Evolutionary conservation across 2,113 vertebrate genomes (phyloP), one percentile per base, ranked within the genome.

Genomic region (Vimba vimba): DNA sequence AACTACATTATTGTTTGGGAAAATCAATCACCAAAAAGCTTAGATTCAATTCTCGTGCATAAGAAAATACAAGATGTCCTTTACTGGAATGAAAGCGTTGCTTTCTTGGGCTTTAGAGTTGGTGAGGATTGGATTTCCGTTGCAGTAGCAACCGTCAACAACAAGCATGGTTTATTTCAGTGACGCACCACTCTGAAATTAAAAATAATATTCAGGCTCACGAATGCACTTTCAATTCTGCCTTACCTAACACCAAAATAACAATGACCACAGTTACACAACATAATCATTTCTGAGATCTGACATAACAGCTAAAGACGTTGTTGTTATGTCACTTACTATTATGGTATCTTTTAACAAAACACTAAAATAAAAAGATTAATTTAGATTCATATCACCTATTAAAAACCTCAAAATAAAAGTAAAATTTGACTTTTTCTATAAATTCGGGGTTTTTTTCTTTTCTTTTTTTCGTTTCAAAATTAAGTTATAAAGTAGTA

Each of bases 121-220:
- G 73, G 47, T 57, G 64, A 6, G 71, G 90, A 90, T 89, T 88
- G 86, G 47, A 77, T 90, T 87, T 90, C 90, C 66, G 84, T 90
- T 86, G 79, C 88, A 33, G 25, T 86, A 66, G 59, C 90, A 87
- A 91, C 89, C 27, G 15, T 64, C 62, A 80, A 82, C 88, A 91
- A 92, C 87, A 91, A 90, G 88, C 86, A 86, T 59, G 55, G 43
- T 30, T 86, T 89, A 91, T 89, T 87, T 90, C 60, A 45, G 80
- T 87, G 79, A 62, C 21, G 79, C 85, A 76, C 77, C 43, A 79
- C 60, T 45, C 69, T 23, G 81, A 81, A 84, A 86, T 76, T 78
- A 78, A 86, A 90, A 89, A 88, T 85, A 89, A 80, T 85, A 86
- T 78, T 8, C 79, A 50, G 71, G 83, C 12, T 27, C 47, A 45